These are phyloP conservation scores for Drosophila nannoptera DNA, from an alignment of 1,140 invertebrate species.

Conservation along the genomic window DNA sequence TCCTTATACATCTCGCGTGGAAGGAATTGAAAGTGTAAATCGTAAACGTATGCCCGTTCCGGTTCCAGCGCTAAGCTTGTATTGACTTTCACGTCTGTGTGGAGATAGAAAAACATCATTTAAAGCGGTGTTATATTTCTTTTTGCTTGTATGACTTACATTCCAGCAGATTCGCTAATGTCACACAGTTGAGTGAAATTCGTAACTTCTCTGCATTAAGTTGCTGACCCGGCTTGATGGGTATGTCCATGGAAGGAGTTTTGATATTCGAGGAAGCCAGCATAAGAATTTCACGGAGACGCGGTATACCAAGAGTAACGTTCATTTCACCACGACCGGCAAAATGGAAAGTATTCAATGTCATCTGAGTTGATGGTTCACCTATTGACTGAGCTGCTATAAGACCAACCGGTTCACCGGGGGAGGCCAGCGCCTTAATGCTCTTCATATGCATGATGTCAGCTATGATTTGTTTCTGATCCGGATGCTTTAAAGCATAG, in stretches of 20 bases:
- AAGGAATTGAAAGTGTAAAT: conserved; percentile 86
- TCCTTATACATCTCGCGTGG: conserved; percentile 86
- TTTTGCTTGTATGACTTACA: conserved; percentile 70
- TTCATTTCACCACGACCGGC: conserved; percentile 99
- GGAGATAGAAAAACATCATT: not conserved
- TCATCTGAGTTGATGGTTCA: conserved; percentile 99
- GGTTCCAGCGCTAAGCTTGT: conserved; percentile 82
- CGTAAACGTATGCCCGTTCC: conserved; percentile 81
- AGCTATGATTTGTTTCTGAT: conserved; percentile 79
- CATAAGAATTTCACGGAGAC: conserved; percentile 98
- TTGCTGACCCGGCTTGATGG: conserved; percentile 83
- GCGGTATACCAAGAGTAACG: conserved; percentile 97
- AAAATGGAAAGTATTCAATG: conserved; percentile 99
- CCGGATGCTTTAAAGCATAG: conserved; percentile 81
- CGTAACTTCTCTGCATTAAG: conserved; percentile 85
- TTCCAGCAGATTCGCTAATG: conserved; percentile 88
- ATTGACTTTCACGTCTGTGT: conserved; percentile 82
- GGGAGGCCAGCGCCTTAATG: conserved; percentile 87
- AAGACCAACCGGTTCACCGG: conserved; percentile 97
- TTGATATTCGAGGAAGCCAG: conserved; percentile 94
- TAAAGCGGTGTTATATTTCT: not conserved
- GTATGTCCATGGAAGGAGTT: conserved; percentile 97
- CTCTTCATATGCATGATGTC: conserved; percentile 89
- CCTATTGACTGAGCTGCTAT: conserved; percentile 97
- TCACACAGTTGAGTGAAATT: conserved; percentile 87